Conservation (phyloP, 2,888 invertebrate genomes). For the Agonopterix arenella region DNA sequence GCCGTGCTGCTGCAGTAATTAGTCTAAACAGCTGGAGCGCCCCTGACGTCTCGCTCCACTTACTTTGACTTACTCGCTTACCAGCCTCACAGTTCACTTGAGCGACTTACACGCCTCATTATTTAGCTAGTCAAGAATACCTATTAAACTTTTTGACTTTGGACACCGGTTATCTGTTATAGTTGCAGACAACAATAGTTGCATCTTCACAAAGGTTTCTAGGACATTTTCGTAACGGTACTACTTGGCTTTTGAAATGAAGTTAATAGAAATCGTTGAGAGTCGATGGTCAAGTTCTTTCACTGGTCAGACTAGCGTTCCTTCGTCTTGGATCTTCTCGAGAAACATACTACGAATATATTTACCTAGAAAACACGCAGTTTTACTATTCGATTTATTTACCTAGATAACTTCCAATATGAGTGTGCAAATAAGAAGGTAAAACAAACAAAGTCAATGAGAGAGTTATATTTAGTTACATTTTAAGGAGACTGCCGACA, state of each 20-base stretch:
- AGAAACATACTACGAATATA: too few species aligned
- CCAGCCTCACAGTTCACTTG: slow-evolving; percentile 19
- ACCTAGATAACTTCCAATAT: too few species aligned
- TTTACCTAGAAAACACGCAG: too few species aligned
- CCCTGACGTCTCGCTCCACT: slow-evolving; percentile 34
- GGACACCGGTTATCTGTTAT: slow-evolving; percentile 40
- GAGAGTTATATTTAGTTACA: neutral
- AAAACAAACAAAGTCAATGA: slow-evolving; percentile 1
- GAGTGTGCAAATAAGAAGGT: too few species aligned
- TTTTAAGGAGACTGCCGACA: slow-evolving; percentile 8
- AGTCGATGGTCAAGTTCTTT: slow-evolving; percentile 41
- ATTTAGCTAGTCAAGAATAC: slow-evolving; percentile 24
- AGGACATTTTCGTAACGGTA: slow-evolving; percentile 58
- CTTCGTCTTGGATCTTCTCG: too few species aligned
- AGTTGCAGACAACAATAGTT: slow-evolving; percentile 52
- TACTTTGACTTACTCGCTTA: slow-evolving; percentile 38
- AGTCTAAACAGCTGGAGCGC: slow-evolving; percentile 53
- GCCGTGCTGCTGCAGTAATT: slow-evolving; percentile 60
- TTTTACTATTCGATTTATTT: too few species aligned
- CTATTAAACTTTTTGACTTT: slow-evolving; percentile 32
- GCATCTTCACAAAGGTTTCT: slow-evolving; percentile 58
- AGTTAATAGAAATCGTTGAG: slow-evolving; percentile 53
- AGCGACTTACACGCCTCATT: slow-evolving; percentile 32
- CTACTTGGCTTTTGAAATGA: slow-evolving; percentile 43
- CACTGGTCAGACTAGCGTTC: slow-evolving; percentile 9